Conservation (phyloP, 1,140 invertebrate genomes). For the Megalonaias nervosa region DNA sequence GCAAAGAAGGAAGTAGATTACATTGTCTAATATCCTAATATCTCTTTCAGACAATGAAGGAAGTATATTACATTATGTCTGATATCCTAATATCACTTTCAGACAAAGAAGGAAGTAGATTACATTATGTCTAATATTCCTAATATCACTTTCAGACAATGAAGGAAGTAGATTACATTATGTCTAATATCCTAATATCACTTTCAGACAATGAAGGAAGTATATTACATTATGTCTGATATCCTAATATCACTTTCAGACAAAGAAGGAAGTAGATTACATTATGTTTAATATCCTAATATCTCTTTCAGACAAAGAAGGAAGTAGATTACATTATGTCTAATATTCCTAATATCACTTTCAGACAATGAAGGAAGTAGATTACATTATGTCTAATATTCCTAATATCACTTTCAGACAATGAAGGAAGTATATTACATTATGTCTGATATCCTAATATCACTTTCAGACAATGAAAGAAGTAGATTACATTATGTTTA, state of each 20-base stretch:
- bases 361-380: too few species aligned
- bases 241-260: slow-evolving; percentile 38
- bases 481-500: background rate
- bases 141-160: too few species aligned
- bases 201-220: background rate
- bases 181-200: background rate
- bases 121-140: too few species aligned
- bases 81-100: too few species aligned
- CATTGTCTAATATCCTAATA: background rate
- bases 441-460: background rate
- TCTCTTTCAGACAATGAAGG: slow-evolving; percentile 53
- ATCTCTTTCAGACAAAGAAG: too few species aligned
- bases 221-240: background rate
- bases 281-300: slow-evolving; percentile 60
- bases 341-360: too few species aligned
- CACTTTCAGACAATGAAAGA: too few species aligned
- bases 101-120: too few species aligned
- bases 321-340: too few species aligned
- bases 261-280: slow-evolving; percentile 54
- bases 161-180: too few species aligned
- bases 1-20: background rate
- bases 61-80: slow-evolving; percentile 58
- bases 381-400: background rate
- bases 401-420: background rate
- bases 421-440: background rate